Conservation (phyloP, 2,888 invertebrate species). For the Stenichneumon culpator region DNA sequence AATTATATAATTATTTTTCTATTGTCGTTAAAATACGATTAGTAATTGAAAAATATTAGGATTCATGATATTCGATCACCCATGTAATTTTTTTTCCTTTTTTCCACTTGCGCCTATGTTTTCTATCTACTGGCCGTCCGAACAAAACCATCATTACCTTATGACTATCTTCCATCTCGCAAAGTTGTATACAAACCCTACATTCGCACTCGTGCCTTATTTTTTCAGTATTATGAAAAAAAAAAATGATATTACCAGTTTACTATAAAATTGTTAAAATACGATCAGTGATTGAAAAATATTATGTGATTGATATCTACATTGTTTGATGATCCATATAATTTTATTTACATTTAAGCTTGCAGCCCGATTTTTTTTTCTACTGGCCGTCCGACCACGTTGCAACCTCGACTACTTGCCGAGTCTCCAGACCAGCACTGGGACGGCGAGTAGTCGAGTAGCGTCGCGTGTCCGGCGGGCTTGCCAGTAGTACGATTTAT, state of each 20-base stretch:
- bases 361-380: no score
- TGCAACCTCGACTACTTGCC: slow-evolving; percentile 53
- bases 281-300: background rate
- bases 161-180: no score
- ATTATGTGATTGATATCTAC: background rate
- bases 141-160: background rate
- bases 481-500: slow-evolving; percentile 41
- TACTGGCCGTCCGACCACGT: slow-evolving; percentile 41
- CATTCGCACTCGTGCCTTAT: no score
- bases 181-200: no score
- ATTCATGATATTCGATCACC: background rate
- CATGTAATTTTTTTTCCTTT: background rate
- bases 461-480: slow-evolving; percentile 39
- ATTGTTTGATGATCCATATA: background rate
- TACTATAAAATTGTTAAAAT: background rate
- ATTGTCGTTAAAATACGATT: background rate
- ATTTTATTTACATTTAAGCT: background rate
- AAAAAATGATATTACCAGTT: background rate
- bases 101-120: slow-evolving; percentile 3
- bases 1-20: background rate
- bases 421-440: slow-evolving; percentile 23
- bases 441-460: slow-evolving; percentile 23
- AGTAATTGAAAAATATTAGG: background rate
- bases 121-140: background rate
- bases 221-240: no score